A percentile compares a stretch with the other conserved stretches of the same genome.
Evolutionary conservation across 1,140 invertebrate species (phyloP).

Genomic region (Wiebesia pumilae): DNA sequence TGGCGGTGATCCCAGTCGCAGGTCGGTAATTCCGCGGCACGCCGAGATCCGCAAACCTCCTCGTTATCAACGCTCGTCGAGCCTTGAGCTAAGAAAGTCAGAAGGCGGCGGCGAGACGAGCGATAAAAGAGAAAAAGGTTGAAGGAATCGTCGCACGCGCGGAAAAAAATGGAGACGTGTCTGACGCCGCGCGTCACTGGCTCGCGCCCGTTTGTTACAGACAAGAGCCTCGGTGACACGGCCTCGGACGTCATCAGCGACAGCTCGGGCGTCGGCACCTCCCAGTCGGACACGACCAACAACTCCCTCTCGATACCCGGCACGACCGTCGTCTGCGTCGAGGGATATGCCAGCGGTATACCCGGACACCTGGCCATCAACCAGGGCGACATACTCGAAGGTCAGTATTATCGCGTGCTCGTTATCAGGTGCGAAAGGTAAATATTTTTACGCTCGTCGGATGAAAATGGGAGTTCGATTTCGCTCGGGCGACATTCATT

Average conservation of each 20-base stretch:
- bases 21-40: background rate
- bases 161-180: conserved; percentile 28
- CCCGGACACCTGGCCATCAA: conserved; percentile 86
- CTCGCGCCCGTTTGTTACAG: conserved; percentile 74
- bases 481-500: too few species aligned
- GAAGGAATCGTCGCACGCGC: background rate
- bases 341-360: conserved; percentile 84
- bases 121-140: background rate
- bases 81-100: too few species aligned
- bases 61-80: background rate
- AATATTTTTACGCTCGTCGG: too few species aligned
- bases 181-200: conserved; percentile 14
- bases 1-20: too few species aligned
- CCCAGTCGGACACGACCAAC: conserved; percentile 89
- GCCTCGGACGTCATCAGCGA: conserved; percentile 91
- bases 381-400: conserved; percentile 93
- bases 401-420: conserved; percentile 73
- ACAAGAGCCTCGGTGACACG: conserved; percentile 90
- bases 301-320: conserved; percentile 86
- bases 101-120: background rate
- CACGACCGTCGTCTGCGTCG: conserved; percentile 90
- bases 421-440: too few species aligned
- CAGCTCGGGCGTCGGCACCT: conserved; percentile 91
- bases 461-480: too few species aligned
- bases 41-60: background rate